A percentile compares a stretch with the other conserved stretches of the same genome.
Conservation (phyloP, 2,888 invertebrate genomes). For the Osedax fenrisi region DNA sequence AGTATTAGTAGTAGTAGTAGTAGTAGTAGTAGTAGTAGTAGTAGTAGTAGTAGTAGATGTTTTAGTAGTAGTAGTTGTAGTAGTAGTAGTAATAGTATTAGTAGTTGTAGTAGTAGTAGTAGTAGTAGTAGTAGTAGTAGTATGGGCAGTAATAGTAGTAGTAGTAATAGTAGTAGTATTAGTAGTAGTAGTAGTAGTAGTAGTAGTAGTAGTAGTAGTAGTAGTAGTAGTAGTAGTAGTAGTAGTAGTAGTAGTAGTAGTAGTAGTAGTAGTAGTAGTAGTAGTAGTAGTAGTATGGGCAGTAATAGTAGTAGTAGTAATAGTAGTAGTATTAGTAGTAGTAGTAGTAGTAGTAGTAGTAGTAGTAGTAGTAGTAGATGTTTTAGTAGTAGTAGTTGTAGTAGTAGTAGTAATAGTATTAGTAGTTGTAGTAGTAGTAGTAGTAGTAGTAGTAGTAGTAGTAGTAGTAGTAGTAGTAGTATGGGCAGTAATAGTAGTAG, state of each 20-base stretch:
- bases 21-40: neutral
- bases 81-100: too few species aligned
- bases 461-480: neutral
- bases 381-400: too few species aligned
- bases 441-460: conserved; percentile 2
- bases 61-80: too few species aligned
- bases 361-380: neutral
- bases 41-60: neutral
- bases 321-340: too few species aligned
- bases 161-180: too few species aligned
- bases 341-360: conserved; percentile 6
- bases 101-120: conserved; percentile 6
- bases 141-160: too few species aligned
- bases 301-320: too few species aligned
- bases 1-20: too few species aligned
- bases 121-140: neutral
- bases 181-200: conserved; percentile 10
- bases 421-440: neutral
- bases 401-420: too few species aligned
- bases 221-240: conserved; percentile 7
- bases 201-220: conserved; percentile 7
- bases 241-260: neutral
- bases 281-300: too few species aligned
- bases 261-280: conserved; percentile 10
- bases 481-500: too few species aligned